Evolutionary conservation across 1,140 invertebrate genomes (phyloP).

Genomic region (Coptotermes formosanus): DNA sequence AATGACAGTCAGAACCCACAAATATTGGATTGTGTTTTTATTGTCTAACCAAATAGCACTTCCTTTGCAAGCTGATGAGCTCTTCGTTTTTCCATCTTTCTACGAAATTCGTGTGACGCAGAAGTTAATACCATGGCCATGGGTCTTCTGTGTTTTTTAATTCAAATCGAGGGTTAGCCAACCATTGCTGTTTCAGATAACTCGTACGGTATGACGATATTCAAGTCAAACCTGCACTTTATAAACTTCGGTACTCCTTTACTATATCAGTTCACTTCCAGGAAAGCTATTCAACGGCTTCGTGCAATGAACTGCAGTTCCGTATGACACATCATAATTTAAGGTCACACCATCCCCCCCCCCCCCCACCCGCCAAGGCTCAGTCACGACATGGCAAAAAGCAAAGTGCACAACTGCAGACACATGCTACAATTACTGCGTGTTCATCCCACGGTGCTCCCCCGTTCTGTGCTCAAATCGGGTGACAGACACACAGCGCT

Average conservation of each 20-base stretch:
- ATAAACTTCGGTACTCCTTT: neutral
- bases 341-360: neutral
- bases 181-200: too few relatives aligned
- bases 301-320: slow-evolving; percentile 1
- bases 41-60: too few relatives aligned
- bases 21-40: too few relatives aligned
- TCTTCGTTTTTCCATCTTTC: too few relatives aligned
- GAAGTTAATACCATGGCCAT: too few relatives aligned
- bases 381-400: neutral
- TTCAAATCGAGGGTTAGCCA: too few relatives aligned
- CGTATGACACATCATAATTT: neutral
- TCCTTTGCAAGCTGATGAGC: too few relatives aligned
- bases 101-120: too few relatives aligned
- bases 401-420: neutral
- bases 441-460: neutral
- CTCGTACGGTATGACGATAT: too few relatives aligned
- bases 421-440: neutral
- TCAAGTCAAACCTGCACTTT: too few relatives aligned
- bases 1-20: too few relatives aligned
- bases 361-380: neutral
- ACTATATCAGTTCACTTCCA: neutral
- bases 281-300: neutral
- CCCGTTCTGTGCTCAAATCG: neutral
- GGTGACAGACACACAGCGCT: neutral
- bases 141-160: too few relatives aligned